Evolutionary conservation across 2,113 vertebrate species (phyloP), one percentile per base, ranked within the genome.

Genomic region (Propithecus coquereli): DNA sequence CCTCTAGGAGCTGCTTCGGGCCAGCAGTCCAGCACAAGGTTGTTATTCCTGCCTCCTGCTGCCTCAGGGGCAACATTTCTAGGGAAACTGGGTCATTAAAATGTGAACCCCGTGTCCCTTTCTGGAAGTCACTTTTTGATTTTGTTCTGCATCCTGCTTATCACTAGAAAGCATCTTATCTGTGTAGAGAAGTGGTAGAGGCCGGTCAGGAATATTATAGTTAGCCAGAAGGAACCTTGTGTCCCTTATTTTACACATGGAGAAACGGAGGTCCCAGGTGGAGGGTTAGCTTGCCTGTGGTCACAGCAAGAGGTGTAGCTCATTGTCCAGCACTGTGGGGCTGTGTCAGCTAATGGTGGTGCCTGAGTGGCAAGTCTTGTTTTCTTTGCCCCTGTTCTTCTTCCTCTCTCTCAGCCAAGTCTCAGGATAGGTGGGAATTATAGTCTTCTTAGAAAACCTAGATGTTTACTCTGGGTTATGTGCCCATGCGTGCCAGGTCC

Each of bases 71-170:
- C 86, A 88, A 87, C 54, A 79, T 94, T 97, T 66, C 40, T 43
- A 79, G 61, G 90, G 71, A 98, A 96, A 94, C 47, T 91, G 91
- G 91, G 91, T 96, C 85, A 95, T 96, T 76, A 97, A 66, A 96
- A 94, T 90, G 59, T 96, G 97, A 95, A 87, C 86, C 79, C 70
- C 17, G 14, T 92, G 80, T 93, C 94, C 74, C 77, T 96, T 84
- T 92, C 93, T 96, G 54, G 57, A 90, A 87, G 37, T 63, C 89
- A 59, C 0, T 71, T 89, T 59, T 80, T 95, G 82, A 13, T 96
- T 93, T 88, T 91, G 68, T 95, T 90, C 52, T 82, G 50, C 43
- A 80, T 80, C 57, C n/a, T 80, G 34, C 43, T 80, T 87, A 88
- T 95, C 50, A 86, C 84, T 94, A 81, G 87, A 94, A 97, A 77